Percentiles rank a stretch among this genome's conserved stretches.
Evolutionary conservation across 2,888 invertebrate genomes (phyloP).

Genomic region (Argyresthia albistria): DNA sequence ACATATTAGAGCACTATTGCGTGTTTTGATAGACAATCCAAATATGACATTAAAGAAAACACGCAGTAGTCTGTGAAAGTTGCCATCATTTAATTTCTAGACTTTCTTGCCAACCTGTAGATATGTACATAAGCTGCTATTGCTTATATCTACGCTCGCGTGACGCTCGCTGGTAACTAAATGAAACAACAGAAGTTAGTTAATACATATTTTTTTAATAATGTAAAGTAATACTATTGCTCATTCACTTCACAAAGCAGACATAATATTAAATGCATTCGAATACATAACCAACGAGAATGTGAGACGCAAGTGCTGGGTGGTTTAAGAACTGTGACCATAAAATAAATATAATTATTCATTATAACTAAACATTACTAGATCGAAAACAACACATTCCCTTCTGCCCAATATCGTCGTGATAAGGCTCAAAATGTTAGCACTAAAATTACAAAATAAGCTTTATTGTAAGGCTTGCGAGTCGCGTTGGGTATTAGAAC

Average conservation of each 20-base stretch:
- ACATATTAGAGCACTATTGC: too few relatives aligned
- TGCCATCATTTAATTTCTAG: too few relatives aligned
- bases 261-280: constrained; percentile 9
- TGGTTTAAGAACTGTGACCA: constrained; percentile 17
- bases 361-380: constrained; percentile 16
- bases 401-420: constrained; percentile 15
- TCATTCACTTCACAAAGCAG: constrained; percentile 37
- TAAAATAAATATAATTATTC: constrained; percentile 19
- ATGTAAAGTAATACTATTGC: constrained; percentile 43
- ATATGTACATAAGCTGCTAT: too few relatives aligned
- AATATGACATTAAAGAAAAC: too few relatives aligned
- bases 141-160: too few relatives aligned
- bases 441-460: constrained; percentile 25
- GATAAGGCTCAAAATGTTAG: constrained; percentile 29
- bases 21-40: too few relatives aligned
- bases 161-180: not conserved
- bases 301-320: not conserved
- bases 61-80: too few relatives aligned
- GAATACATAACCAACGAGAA: not conserved
- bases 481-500: not conserved
- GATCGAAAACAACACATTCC: constrained; percentile 22
- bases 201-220: constrained; percentile 37
- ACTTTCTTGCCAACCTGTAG: too few relatives aligned
- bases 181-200: constrained; percentile 25
- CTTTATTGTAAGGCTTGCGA: constrained; percentile 5